A percentile compares a stretch with the other conserved stretches of the same genome.
These are phyloP conservation scores for Nasonia oneida DNA, from an alignment of 2,888 invertebrate genomes.

Conservation along the genomic window DNA sequence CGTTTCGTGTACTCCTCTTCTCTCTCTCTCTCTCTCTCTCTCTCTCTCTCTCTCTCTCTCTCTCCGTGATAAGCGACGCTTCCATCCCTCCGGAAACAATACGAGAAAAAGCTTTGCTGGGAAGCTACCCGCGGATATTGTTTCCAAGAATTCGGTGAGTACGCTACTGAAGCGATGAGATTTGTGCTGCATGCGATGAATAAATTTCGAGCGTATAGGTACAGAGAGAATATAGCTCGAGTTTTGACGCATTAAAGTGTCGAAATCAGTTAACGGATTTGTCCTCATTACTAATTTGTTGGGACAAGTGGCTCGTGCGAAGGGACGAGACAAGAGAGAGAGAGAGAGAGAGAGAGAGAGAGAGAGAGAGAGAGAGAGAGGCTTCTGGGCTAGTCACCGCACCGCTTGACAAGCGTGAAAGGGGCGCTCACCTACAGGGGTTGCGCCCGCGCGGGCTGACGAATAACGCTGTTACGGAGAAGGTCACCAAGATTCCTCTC, in stretches of 20 bases:
- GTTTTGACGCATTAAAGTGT: conserved; percentile 52
- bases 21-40: no score
- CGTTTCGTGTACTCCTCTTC: not conserved
- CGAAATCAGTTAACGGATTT: conserved; percentile 59
- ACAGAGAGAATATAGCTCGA: not conserved
- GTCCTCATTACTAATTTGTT: conserved; percentile 56
- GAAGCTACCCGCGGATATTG: not conserved
- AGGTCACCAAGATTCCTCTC: conserved; percentile 21
- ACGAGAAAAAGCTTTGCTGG: conserved; percentile 34
- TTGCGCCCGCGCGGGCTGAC: not conserved
- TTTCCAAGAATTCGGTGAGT: conserved; percentile 11
- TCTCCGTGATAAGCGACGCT: conserved; percentile 31
- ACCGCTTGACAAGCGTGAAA: conserved; percentile 53
- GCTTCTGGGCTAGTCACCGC: conserved; percentile 36
- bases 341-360: not conserved
- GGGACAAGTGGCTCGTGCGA: not conserved
- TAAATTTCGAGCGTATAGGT: not conserved
- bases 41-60: no score
- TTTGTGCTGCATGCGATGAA: not conserved
- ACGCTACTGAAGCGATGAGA: not conserved
- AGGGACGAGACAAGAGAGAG: not conserved
- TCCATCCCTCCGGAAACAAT: conserved; percentile 34
- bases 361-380: no score
- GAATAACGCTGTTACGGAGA: conserved; percentile 2
- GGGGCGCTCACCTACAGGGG: conserved; percentile 1